Conservation (phyloP, 1,140 invertebrate genomes). For the Vanessa atalanta region DNA sequence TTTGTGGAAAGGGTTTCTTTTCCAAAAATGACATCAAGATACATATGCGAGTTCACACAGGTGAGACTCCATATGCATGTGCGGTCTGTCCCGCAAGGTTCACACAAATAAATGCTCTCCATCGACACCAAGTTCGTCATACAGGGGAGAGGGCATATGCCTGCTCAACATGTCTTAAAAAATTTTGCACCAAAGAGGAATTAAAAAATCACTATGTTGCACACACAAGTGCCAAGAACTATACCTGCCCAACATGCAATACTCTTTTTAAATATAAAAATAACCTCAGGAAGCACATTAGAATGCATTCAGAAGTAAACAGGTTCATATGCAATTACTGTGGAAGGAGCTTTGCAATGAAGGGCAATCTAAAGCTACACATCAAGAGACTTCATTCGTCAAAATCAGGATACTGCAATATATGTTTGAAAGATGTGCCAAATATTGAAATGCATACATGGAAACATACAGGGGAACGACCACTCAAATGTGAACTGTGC, state of each 20-base stretch:
- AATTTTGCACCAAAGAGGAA: slow-evolving; percentile 58
- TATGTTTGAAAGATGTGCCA: slow-evolving; percentile 62
- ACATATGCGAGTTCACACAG: slow-evolving; percentile 69
- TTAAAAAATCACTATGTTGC: slow-evolving; percentile 53
- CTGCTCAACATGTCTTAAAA: slow-evolving; percentile 85
- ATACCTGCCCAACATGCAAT: slow-evolving; percentile 59
- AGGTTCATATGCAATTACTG: slow-evolving; percentile 75
- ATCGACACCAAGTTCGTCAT: slow-evolving; percentile 86
- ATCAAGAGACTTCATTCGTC: slow-evolving; percentile 59
- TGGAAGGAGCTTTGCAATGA: slow-evolving; percentile 80
- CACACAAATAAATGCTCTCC: slow-evolving; percentile 59
- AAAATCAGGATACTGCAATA: slow-evolving; percentile 64
- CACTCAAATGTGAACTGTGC: slow-evolving; percentile 82
- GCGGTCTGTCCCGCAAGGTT: slow-evolving; percentile 57
- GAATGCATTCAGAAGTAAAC: slow-evolving; percentile 48
- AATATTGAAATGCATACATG: slow-evolving; percentile 81
- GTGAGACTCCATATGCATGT: slow-evolving; percentile 66
- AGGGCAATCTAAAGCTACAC: slow-evolving; percentile 74
- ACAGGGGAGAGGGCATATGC: slow-evolving; percentile 86
- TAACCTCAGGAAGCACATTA: slow-evolving; percentile 62
- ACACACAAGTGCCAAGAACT: slow-evolving; percentile 61
- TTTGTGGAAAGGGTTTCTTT: slow-evolving; percentile 82
- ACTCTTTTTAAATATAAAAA: slow-evolving; percentile 61
- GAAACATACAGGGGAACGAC: slow-evolving; percentile 84
- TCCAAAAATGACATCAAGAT: slow-evolving; percentile 55